A percentile compares a stretch with the other conserved stretches of the same genome.
Evolutionary conservation across 1,140 invertebrate species (phyloP).

Genomic region (Cryptotermes secundus): DNA sequence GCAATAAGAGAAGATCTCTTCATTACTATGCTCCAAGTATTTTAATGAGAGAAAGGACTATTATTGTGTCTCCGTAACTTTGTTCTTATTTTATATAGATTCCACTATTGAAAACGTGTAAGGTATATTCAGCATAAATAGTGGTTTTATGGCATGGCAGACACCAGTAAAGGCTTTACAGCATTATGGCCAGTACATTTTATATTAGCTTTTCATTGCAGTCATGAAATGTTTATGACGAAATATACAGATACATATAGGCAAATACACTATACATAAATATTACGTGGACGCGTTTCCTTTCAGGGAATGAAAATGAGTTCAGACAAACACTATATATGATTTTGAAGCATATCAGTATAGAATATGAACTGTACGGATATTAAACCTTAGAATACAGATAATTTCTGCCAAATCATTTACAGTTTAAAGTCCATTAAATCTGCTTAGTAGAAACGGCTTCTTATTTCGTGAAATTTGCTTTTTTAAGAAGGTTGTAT

Average conservation of each 20-base stretch:
- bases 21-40: background rate
- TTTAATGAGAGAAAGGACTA: background rate
- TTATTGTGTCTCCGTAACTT: background rate
- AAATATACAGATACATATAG: background rate
- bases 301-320: background rate
- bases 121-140: background rate
- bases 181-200: background rate
- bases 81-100: background rate
- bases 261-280: constrained; percentile 8
- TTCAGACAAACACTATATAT: background rate
- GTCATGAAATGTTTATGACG: background rate
- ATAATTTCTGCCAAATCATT: background rate
- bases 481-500: background rate
- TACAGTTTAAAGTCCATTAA: background rate
- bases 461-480: background rate
- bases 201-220: background rate
- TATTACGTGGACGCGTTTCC: background rate
- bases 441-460: background rate
- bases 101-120: background rate
- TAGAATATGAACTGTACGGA: background rate
- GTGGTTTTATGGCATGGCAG: background rate
- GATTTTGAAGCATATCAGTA: background rate
- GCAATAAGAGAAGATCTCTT: background rate
- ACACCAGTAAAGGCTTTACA: background rate
- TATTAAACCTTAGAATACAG: background rate